phyloP scores from a whole-genome alignment of 2,888 invertebrate genomes.

The Rhagonycha lutea region DNA sequence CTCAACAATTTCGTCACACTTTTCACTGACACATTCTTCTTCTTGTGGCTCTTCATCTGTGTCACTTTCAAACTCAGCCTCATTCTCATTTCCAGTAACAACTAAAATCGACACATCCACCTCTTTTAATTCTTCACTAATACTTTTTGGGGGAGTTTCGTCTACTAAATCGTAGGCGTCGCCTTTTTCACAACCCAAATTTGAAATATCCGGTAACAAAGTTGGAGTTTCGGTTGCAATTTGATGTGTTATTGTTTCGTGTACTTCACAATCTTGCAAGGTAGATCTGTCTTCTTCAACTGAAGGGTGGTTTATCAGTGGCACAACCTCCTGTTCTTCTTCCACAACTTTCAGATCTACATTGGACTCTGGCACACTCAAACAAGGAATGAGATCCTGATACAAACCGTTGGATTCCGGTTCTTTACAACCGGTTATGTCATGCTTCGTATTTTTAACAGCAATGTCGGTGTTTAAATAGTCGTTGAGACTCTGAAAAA shows the following conservation, averaged over 20 bases:
- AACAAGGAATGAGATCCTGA: not conserved
- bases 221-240: not conserved
- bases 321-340: not conserved
- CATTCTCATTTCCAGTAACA: not conserved
- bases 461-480: conserved; percentile 58
- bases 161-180: not conserved
- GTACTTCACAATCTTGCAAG: not conserved
- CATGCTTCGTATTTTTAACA: conserved; percentile 10
- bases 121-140: not conserved
- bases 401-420: not conserved
- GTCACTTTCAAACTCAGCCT: not conserved
- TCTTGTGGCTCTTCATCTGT: not conserved
- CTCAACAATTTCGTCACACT: not conserved
- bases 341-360: not conserved
- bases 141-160: not conserved
- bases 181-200: not conserved
- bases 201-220: not conserved
- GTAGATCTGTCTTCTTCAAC: not conserved
- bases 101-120: not conserved
- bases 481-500: conserved; percentile 67
- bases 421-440: not conserved
- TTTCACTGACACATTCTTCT: no score
- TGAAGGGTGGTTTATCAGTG: not conserved
- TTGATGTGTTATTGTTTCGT: not conserved
- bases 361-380: not conserved